phyloP scores from a whole-genome alignment of 1,140 invertebrate species.

The Ceratitis capitata region DNA sequence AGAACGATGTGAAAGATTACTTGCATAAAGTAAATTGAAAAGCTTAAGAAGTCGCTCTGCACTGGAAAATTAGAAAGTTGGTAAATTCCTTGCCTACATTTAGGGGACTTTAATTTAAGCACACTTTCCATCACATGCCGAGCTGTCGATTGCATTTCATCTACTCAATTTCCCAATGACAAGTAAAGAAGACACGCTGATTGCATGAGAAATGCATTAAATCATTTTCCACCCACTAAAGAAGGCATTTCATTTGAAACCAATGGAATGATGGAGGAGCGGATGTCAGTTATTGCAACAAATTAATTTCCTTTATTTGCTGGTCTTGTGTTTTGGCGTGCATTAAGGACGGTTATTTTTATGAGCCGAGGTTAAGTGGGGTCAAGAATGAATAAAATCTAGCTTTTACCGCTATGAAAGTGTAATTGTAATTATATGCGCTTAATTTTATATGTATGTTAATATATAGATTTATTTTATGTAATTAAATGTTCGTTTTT shows the following conservation, averaged over 20 bases:
- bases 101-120: background rate
- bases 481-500: no score
- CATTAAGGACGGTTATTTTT: background rate
- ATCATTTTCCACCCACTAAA: background rate
- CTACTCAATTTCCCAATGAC: background rate
- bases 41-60: no score
- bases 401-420: no score
- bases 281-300: background rate
- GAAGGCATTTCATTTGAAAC: background rate
- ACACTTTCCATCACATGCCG: background rate
- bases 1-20: no score
- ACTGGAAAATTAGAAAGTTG: no score
- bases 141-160: background rate
- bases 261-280: background rate
- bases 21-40: no score
- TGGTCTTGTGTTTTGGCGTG: background rate
- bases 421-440: no score
- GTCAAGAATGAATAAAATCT: no score
- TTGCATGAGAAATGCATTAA: background rate
- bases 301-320: background rate
- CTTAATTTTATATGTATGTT: no score
- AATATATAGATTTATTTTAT: no score
- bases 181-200: background rate
- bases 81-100: background rate
- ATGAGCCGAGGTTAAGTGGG: background rate